Evolutionary conservation across 2,797 vertebrate genomes (phyloP).

Genomic region (Pseudocheirus occidentalis): DNA sequence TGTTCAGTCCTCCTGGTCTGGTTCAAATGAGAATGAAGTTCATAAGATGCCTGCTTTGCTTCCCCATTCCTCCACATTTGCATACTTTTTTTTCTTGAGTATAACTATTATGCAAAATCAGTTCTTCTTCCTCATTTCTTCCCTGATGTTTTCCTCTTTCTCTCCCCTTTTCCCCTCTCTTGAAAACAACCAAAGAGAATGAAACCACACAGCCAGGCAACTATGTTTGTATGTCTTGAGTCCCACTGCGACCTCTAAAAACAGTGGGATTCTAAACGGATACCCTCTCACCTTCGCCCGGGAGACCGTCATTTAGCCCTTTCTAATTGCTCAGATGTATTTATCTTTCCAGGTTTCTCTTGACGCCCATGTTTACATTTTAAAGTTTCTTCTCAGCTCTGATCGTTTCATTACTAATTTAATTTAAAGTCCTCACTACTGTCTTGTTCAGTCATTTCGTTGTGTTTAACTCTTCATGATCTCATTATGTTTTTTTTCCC

Average conservation of each 20-base stretch:
- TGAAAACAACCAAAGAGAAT: neutral
- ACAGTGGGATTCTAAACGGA: neutral
- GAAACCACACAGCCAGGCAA: neutral
- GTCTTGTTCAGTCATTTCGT: neutral
- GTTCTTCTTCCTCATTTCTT: neutral
- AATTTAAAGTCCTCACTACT: neutral
- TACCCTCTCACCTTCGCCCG: neutral
- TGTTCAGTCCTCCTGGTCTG: neutral
- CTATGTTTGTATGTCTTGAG: neutral
- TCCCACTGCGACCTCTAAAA: neutral
- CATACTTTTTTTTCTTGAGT: neutral
- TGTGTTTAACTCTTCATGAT: neutral
- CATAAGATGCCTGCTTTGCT: neutral
- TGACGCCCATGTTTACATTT: neutral
- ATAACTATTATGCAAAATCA: neutral
- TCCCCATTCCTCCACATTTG: neutral
- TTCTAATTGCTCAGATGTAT: neutral
- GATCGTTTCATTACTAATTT: neutral
- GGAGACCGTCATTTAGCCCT: neutral
- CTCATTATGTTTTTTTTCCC: neutral
- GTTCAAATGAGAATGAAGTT: neutral
- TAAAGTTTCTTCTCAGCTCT: neutral
- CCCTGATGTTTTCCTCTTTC: neutral
- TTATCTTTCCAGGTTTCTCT: neutral
- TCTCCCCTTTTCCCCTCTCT: neutral